Evolutionary conservation across 2,888 invertebrate genomes (phyloP).

Genomic region (Agrochola litura): DNA sequence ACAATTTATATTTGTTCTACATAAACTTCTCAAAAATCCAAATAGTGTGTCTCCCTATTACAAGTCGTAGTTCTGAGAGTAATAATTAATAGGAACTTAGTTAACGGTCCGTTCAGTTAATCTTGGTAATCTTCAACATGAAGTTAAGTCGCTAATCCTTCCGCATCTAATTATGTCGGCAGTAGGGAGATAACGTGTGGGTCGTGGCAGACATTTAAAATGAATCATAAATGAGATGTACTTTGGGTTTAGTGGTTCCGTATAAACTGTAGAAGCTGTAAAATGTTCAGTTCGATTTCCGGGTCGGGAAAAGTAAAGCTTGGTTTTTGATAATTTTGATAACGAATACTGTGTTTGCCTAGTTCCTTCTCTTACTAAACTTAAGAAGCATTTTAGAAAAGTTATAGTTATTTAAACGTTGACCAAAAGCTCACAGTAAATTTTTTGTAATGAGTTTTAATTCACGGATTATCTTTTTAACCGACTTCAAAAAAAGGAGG

Average conservation of each 20-base stretch:
- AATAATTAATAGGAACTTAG: slow-evolving; percentile 37
- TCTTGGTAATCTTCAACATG: slow-evolving; percentile 43
- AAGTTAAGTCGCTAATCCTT: slow-evolving; percentile 45
- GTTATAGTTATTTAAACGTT: no score
- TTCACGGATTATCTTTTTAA: no score
- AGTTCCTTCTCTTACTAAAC: not conserved
- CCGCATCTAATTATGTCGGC: slow-evolving; percentile 51
- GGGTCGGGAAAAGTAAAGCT: not conserved
- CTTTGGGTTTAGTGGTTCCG: not conserved
- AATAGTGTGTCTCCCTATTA: not conserved
- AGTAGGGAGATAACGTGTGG: slow-evolving; percentile 8
- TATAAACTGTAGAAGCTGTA: not conserved
- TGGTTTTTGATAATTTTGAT: not conserved
- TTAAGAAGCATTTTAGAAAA: not conserved
- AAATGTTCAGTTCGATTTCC: not conserved
- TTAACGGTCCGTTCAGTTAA: slow-evolving; percentile 30
- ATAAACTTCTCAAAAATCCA: not conserved
- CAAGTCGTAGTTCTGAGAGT: not conserved
- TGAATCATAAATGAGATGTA: not conserved
- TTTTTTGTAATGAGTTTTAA: no score
- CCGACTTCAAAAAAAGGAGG: no score
- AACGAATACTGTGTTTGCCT: not conserved
- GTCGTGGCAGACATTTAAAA: slow-evolving; percentile 14
- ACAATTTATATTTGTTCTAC: not conserved
- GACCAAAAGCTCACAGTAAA: no score